Percentiles rank a stretch among this genome's conserved stretches.
phyloP scores from a whole-genome alignment of 2,888 invertebrate species.

The Coenonympha arcania region DNA sequence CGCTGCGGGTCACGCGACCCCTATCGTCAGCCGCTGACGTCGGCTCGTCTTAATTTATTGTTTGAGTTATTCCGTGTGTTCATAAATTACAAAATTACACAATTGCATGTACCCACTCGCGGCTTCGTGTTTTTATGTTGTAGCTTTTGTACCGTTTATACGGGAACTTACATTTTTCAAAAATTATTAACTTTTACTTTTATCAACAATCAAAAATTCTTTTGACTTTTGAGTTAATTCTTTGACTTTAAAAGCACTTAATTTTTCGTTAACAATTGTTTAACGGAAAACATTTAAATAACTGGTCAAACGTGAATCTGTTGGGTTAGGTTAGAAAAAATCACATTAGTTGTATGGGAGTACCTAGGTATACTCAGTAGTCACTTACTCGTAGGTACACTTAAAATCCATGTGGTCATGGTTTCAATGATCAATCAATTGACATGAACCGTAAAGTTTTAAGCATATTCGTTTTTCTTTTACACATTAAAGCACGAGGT shows the following conservation, averaged over 20 bases:
- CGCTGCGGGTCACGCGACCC: slow-evolving; percentile 60
- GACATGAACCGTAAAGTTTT: slow-evolving; percentile 12
- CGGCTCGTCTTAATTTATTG: slow-evolving; percentile 34
- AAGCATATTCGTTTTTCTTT: slow-evolving; percentile 5
- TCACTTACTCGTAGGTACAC: too few species aligned
- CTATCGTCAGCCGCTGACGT: slow-evolving; percentile 38
- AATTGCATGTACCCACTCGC: slow-evolving; percentile 9
- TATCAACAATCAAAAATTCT: too few species aligned
- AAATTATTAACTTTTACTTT: neutral
- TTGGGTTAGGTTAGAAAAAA: too few species aligned
- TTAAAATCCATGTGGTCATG: slow-evolving; percentile 6
- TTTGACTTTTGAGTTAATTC: too few species aligned
- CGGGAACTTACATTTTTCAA: neutral
- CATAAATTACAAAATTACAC: slow-evolving; percentile 25
- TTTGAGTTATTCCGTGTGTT: slow-evolving; percentile 26
- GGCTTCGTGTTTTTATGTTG: slow-evolving; percentile 7
- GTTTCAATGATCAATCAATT: slow-evolving; percentile 5
- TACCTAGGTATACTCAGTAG: too few species aligned
- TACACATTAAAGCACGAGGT: slow-evolving; percentile 12
- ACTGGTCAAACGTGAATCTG: too few species aligned
- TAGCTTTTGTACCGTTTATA: neutral
- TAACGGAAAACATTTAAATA: too few species aligned
- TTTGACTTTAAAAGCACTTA: too few species aligned
- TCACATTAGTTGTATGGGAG: too few species aligned
- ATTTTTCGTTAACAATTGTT: too few species aligned